Evolutionary conservation across 1,140 invertebrate species (phyloP).

Genomic region (Eriosoma lanigerum): DNA sequence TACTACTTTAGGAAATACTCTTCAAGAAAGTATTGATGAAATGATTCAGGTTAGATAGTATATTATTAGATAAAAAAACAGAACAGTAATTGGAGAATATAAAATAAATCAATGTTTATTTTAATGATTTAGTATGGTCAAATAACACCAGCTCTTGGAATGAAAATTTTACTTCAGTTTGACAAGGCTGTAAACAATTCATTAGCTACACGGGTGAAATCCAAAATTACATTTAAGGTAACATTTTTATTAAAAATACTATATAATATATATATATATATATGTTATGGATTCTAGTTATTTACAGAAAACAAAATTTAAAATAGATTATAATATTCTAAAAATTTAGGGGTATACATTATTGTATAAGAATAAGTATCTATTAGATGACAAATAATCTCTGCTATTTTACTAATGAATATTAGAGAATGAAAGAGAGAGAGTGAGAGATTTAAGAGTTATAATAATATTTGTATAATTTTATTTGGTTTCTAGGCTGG

Average conservation of each 20-base stretch:
- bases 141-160: slow-evolving; percentile 87
- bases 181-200: slow-evolving; percentile 96
- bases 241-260: slow-evolving; percentile 18
- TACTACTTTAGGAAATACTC: slow-evolving; percentile 93
- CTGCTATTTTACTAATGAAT: no score
- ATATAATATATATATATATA: no score
- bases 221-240: slow-evolving; percentile 88
- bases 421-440: no score
- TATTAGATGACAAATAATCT: no score
- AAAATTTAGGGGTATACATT: no score
- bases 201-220: slow-evolving; percentile 87
- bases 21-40: slow-evolving; percentile 95
- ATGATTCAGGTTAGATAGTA: slow-evolving; percentile 72
- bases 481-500: slow-evolving; percentile 69
- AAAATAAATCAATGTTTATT: no score
- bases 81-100: no score
- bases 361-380: no score
- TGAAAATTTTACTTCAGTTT: slow-evolving; percentile 93
- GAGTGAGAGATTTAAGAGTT: no score
- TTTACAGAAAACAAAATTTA: no score
- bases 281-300: no score
- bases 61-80: background rate
- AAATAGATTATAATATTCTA: no score
- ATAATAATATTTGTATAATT: slow-evolving; percentile 46
- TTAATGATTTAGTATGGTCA: slow-evolving; percentile 82